Conservation (phyloP, 2,113 vertebrate genomes). For the Anarrhichthys ocellatus region DNA sequence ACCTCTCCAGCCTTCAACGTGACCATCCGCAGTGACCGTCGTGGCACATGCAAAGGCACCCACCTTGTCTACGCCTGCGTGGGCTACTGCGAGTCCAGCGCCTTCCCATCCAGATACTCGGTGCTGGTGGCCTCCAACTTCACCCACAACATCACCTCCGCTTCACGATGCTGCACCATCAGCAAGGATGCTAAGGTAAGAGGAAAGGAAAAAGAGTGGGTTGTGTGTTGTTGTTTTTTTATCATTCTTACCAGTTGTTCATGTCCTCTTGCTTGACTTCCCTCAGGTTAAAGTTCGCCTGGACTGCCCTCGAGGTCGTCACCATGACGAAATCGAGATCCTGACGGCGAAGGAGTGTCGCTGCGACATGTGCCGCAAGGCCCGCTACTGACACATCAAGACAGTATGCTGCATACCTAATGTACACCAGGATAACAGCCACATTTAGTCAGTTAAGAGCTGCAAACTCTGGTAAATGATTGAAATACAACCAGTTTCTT, state of each 20-base stretch:
- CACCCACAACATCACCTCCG: slow-evolving; percentile 90
- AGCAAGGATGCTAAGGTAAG: slow-evolving; percentile 80
- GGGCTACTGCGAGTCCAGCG: slow-evolving; percentile 92
- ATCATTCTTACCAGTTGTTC: neutral
- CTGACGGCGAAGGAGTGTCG: slow-evolving; percentile 87
- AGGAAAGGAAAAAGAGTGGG: neutral
- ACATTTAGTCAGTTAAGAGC: neutral
- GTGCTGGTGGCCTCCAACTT: slow-evolving; percentile 90
- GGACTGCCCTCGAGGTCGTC: slow-evolving; percentile 80
- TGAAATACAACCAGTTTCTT: slow-evolving; percentile 13
- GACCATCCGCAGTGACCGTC: slow-evolving; percentile 88
- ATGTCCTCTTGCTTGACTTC: neutral
- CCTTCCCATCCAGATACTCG: slow-evolving; percentile 90
- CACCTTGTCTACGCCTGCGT: slow-evolving; percentile 88
- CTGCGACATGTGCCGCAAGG: slow-evolving; percentile 90
- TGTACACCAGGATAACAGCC: neutral
- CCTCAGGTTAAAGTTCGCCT: slow-evolving; percentile 88
- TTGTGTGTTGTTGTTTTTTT: neutral
- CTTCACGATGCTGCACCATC: slow-evolving; percentile 91
- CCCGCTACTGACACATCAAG: slow-evolving; percentile 83
- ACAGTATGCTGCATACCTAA: neutral
- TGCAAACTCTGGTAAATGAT: neutral
- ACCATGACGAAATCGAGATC: slow-evolving; percentile 86
- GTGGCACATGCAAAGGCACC: slow-evolving; percentile 86
- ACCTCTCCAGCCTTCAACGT: slow-evolving; percentile 86